Conservation (phyloP, 2,797 vertebrate genomes). For the Muraenolepis orangiensis region DNA sequence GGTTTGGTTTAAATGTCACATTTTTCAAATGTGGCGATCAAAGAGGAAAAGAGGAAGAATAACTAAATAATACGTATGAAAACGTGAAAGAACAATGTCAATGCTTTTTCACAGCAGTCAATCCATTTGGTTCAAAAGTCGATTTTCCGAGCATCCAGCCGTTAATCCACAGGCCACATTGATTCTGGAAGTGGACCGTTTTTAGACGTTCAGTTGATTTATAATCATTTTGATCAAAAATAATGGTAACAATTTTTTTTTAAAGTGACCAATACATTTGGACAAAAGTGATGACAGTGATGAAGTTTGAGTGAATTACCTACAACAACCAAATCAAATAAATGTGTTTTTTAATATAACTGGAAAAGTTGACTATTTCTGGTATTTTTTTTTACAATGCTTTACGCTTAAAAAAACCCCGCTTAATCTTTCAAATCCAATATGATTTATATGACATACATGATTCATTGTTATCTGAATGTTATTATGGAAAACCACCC, state of each 20-base stretch:
- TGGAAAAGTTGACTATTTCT: neutral
- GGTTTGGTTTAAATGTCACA: conserved; percentile 7
- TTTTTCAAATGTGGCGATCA: neutral
- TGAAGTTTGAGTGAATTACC: neutral
- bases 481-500: neutral
- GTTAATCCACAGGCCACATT: neutral
- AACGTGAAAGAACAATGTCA: neutral
- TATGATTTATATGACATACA: neutral
- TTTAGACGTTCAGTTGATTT: neutral
- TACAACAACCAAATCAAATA: neutral
- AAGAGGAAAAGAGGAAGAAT: neutral
- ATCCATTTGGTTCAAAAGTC: neutral
- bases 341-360: neutral
- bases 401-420: neutral
- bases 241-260: neutral
- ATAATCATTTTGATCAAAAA: neutral
- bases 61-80: neutral
- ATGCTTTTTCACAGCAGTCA: neutral
- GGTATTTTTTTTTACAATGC: neutral
- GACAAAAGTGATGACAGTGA: neutral
- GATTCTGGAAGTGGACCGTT: neutral
- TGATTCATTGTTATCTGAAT: neutral
- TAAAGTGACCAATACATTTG: too few species aligned
- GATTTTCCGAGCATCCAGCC: neutral
- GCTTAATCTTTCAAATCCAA: neutral